Evolutionary conservation across 2,888 invertebrate species (phyloP).

Genomic region (Rhagophthalmus giganteus): DNA sequence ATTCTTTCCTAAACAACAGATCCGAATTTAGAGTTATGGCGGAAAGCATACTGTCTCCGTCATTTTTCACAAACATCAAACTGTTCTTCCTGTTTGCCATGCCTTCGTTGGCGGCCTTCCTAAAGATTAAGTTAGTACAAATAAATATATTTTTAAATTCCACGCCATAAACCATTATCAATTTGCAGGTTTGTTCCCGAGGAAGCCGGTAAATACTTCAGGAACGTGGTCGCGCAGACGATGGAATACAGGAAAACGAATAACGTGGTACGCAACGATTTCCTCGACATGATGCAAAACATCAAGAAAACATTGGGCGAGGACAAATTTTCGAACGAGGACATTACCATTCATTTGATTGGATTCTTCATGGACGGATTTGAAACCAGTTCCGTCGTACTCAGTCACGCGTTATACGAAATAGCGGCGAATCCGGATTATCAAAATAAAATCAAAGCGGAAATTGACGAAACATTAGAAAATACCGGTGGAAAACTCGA

Average conservation of each 20-base stretch:
- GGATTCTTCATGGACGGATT: conserved; percentile 57
- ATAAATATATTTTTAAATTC: not conserved
- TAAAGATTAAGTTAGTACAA: conserved; percentile 28
- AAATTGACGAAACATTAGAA: conserved; percentile 46
- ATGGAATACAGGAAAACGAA: conserved; percentile 50
- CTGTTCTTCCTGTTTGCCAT: conserved; percentile 38
- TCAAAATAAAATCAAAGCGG: conserved; percentile 53
- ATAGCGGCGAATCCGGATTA: conserved; percentile 51
- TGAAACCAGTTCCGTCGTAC: conserved; percentile 55
- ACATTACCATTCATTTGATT: conserved; percentile 49
- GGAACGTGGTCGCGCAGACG: conserved; percentile 44
- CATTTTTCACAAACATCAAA: conserved; percentile 31
- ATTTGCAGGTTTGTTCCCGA: conserved; percentile 34
- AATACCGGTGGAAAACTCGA: conserved; percentile 47
- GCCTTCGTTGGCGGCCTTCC: conserved; percentile 40
- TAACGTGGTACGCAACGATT: conserved; percentile 51
- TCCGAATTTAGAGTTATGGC: conserved; percentile 7
- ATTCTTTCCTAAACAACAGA: conserved; percentile 42
- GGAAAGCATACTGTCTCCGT: conserved; percentile 7
- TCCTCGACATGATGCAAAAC: conserved; percentile 51
- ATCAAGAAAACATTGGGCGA: conserved; percentile 36
- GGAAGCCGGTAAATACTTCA: conserved; percentile 46
- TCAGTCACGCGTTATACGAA: conserved; percentile 51
- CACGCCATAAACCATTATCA: too few species aligned
- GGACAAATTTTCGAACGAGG: conserved; percentile 37